phyloP scores from a whole-genome alignment of 2,113 vertebrate genomes.

The Boulengeromyrus knoepffleri region DNA sequence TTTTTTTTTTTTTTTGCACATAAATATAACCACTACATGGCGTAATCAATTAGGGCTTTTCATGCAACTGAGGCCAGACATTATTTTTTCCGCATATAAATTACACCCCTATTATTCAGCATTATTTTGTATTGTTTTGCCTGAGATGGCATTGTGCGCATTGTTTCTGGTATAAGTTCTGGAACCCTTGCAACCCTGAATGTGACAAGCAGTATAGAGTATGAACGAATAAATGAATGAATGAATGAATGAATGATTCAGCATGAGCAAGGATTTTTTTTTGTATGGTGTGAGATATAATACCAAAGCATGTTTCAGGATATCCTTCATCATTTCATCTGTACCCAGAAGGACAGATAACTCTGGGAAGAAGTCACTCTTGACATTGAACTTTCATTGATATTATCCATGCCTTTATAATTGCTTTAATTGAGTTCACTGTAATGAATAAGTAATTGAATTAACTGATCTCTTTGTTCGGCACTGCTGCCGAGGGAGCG shows the following conservation, averaged over 20 bases:
- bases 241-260: not conserved
- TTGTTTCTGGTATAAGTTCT: not conserved
- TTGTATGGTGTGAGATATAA: not conserved
- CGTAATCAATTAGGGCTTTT: not conserved
- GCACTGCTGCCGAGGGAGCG: conserved; percentile 32
- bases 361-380: conserved; percentile 8
- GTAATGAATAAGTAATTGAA: conserved; percentile 46
- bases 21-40: not conserved
- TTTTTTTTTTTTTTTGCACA: not conserved
- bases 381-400: conserved; percentile 19
- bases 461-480: conserved; percentile 47
- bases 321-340: not conserved
- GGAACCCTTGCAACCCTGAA: not conserved
- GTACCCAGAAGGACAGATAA: conserved; percentile 1
- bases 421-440: conserved; percentile 39
- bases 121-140: not conserved
- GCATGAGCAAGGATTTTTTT: not conserved
- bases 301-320: not conserved
- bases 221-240: not conserved
- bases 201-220: not conserved
- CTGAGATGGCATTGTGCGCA: not conserved
- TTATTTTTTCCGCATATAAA: not conserved
- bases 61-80: not conserved
- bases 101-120: not conserved
- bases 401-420: conserved; percentile 33